Percentiles rank a stretch among this genome's conserved stretches.
phyloP scores from a whole-genome alignment of 2,888 invertebrate species.

The Agrochola lota region DNA sequence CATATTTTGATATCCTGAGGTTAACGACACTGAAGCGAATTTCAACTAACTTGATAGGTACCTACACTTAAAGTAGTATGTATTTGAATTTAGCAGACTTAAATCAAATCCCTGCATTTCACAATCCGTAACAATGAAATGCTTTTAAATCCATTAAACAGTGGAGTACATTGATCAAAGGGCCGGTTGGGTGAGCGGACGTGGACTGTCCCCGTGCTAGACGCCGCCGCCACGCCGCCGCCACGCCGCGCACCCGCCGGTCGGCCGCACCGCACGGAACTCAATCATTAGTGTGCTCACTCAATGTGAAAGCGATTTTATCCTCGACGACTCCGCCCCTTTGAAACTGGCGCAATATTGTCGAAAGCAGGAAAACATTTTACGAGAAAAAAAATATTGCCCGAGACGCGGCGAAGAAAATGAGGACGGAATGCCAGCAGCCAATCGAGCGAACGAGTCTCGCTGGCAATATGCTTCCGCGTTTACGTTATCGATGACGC shows the following conservation, averaged over 20 bases:
- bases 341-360: slow-evolving; percentile 89
- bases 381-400: slow-evolving; percentile 85
- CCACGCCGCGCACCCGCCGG: slow-evolving; percentile 47
- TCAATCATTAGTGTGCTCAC: slow-evolving; percentile 90
- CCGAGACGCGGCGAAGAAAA: slow-evolving; percentile 84
- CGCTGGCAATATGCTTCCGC: slow-evolving; percentile 83
- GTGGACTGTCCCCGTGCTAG: slow-evolving; percentile 67
- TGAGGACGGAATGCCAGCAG: slow-evolving; percentile 86
- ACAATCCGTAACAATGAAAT: slow-evolving; percentile 79
- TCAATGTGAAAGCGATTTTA: slow-evolving; percentile 89
- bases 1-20: slow-evolving; percentile 26
- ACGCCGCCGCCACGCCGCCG: slow-evolving; percentile 63
- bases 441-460: slow-evolving; percentile 86
- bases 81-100: slow-evolving; percentile 61
- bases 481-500: slow-evolving; percentile 85
- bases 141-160: slow-evolving; percentile 86
- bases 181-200: slow-evolving; percentile 73
- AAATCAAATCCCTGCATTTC: slow-evolving; percentile 66
- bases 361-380: slow-evolving; percentile 89
- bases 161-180: slow-evolving; percentile 81
- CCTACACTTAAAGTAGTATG: slow-evolving; percentile 10
- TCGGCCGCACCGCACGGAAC: slow-evolving; percentile 84
- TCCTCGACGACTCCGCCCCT: slow-evolving; percentile 84
- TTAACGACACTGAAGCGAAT: slow-evolving; percentile 18
- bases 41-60: slow-evolving; percentile 8